Evolutionary conservation across 2,888 invertebrate species (phyloP).

Genomic region (Tetheella fluctuosa): DNA sequence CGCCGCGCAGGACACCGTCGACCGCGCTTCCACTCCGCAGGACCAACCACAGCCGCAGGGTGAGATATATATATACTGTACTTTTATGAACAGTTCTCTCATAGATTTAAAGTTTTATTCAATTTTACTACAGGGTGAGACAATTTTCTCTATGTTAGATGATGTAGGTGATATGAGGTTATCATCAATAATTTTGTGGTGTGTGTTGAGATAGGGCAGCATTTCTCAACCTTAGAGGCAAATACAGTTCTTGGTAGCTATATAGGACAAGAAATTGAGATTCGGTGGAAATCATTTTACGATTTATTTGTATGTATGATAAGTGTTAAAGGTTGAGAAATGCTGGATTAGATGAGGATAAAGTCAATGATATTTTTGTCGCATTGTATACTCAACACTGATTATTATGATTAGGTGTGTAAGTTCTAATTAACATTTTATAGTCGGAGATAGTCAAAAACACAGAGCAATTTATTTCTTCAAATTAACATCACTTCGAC

Average conservation of each 20-base stretch:
- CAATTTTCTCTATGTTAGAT: background rate
- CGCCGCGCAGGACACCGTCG: slow-evolving; percentile 69
- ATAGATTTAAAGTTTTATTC: background rate
- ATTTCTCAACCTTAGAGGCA: background rate
- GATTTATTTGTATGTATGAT: background rate
- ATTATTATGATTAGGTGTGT: background rate
- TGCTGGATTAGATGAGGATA: background rate
- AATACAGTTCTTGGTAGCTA: background rate
- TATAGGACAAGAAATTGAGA: too few species aligned
- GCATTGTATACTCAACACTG: background rate
- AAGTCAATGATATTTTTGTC: background rate
- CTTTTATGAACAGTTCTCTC: background rate
- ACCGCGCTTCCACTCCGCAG: slow-evolving; percentile 66
- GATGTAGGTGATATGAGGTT: too few species aligned
- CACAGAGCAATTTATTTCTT: slow-evolving; percentile 54
- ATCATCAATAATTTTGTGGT: too few species aligned
- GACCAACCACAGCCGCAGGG: slow-evolving; percentile 68
- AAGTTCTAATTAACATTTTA: background rate
- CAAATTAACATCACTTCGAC: slow-evolving; percentile 71
- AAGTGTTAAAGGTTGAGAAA: background rate
- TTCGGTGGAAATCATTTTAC: background rate
- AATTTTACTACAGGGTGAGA: background rate
- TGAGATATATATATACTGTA: slow-evolving; percentile 32
- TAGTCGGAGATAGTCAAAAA: slow-evolving; percentile 46
- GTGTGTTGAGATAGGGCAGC: background rate